Evolutionary conservation across 2,888 invertebrate genomes (phyloP), one percentile per base, ranked within the genome.

Genomic region (Tenthredo mesomela): DNA sequence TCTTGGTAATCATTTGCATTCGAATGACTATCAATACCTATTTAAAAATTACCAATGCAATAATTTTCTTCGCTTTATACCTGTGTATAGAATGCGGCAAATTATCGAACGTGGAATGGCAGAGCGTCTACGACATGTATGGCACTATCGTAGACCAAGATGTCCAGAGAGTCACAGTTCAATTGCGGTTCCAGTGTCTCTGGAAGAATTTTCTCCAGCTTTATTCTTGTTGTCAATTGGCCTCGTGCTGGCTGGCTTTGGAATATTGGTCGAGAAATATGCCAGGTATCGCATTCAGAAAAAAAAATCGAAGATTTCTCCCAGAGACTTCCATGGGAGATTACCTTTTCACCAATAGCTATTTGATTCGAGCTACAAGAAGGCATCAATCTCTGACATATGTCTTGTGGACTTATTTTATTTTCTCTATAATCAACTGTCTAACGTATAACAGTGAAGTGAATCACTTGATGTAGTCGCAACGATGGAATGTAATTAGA

Each of bases 91-190:
- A 73, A 86, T 91, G 86, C 87, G 91, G 40, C 86, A 90, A 82
- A 87, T 91, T 33, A 85, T 90, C 9, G 90, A 91, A 82, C 88
- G 85, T 25, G 91, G 90, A 33, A 87, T 89, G 75, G 84, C 87
- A 4, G 77, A 86, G 5, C 89, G 90, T 43, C 83, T 91, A 77
- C 85, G 86, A n/a, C 82, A 87, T 18, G 85, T 89, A 7, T 92
- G 91, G 91, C 86, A 88, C 43, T 88, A 89, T 29, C 85, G 87
- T 77, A 88, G 88, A 78, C 91, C 90, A 0, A 85, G 84, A 25
- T 92, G 91, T 82, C 90, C 91, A 0, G 90, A 91, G 82, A 89
- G 89, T 86, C 89, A 90, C 75, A 91, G 87, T 84, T 88, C 89
- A 0, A 86, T 85, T 3, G 91, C 91, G 5, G 87, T 89, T 37